Evolutionary conservation across 30 jellyfish, hydroid and myxozoan species (phyloP).

Genomic region (Catostylus mosaicus): DNA sequence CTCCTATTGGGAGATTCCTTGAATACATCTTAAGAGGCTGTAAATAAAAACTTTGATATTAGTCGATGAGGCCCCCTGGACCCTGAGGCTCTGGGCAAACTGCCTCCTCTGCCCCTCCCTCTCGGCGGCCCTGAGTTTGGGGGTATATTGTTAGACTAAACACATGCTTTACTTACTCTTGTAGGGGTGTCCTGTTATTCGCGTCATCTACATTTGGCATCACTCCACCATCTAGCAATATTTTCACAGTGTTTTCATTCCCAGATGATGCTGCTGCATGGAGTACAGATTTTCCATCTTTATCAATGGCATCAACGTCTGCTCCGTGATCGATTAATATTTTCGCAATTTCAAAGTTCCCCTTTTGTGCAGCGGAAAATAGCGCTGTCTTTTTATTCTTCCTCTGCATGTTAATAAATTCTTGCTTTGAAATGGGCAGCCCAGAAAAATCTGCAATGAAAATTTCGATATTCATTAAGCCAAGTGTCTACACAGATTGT

Average conservation of each 20-base stretch:
- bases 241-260: slow-evolving; percentile 9
- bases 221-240: slow-evolving; percentile 8
- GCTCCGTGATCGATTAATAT: slow-evolving; percentile 33
- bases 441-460: background rate
- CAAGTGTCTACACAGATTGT: no score
- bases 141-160: no score
- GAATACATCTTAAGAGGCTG: no score
- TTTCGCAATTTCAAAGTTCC: slow-evolving; percentile 8
- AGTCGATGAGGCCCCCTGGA: no score
- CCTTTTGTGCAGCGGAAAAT: slow-evolving; percentile 20
- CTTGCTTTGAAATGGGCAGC: background rate
- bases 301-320: background rate
- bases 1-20: no score
- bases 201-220: background rate
- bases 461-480: no score
- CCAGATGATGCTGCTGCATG: slow-evolving; percentile 36
- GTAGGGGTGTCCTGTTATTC: slow-evolving; percentile 20
- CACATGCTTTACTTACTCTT: no score
- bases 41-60: no score
- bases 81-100: no score
- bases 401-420: slow-evolving; percentile 10
- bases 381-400: slow-evolving; percentile 35
- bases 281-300: background rate
- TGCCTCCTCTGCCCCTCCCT: no score
- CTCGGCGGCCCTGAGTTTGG: no score